These are phyloP conservation scores for Globodera rostochiensis DNA, from an alignment of 1,140 invertebrate species.

Conservation along the genomic window DNA sequence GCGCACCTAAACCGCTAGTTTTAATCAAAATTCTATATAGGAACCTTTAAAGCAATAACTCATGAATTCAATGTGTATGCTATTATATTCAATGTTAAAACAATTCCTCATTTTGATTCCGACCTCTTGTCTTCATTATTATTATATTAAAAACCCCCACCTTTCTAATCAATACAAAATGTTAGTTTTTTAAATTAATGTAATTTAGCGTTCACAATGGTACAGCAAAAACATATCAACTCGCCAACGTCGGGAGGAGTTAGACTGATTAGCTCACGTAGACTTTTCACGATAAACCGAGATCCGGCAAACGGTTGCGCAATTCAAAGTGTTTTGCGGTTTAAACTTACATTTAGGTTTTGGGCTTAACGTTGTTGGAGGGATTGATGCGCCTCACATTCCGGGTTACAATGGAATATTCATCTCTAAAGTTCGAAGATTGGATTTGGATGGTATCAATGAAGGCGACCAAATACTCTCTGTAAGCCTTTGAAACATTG, in stretches of 20 bases:
- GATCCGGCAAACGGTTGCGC: neutral
- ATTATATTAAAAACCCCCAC: no score
- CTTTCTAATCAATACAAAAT: no score
- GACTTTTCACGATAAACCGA: neutral
- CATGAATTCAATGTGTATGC: no score
- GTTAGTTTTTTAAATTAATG: no score
- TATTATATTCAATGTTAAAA: no score
- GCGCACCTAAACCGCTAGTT: no score
- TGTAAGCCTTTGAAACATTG: neutral
- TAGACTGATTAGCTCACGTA: neutral
- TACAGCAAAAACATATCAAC: neutral
- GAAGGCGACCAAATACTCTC: conserved; percentile 19
- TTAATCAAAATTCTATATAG: no score
- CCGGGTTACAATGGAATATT: conserved; percentile 20
- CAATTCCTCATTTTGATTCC: no score
- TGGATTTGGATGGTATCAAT: conserved; percentile 14
- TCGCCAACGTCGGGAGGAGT: neutral
- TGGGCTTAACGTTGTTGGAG: conserved; percentile 18
- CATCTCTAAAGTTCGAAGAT: conserved; percentile 4
- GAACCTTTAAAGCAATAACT: no score
- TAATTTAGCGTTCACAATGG: neutral
- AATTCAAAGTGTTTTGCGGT: neutral
- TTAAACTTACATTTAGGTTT: conserved; percentile 10
- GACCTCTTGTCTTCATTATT: no score
- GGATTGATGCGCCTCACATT: conserved; percentile 8